phyloP scores from a whole-genome alignment of 2,888 invertebrate species.

The Arrhopalites spinosus region DNA sequence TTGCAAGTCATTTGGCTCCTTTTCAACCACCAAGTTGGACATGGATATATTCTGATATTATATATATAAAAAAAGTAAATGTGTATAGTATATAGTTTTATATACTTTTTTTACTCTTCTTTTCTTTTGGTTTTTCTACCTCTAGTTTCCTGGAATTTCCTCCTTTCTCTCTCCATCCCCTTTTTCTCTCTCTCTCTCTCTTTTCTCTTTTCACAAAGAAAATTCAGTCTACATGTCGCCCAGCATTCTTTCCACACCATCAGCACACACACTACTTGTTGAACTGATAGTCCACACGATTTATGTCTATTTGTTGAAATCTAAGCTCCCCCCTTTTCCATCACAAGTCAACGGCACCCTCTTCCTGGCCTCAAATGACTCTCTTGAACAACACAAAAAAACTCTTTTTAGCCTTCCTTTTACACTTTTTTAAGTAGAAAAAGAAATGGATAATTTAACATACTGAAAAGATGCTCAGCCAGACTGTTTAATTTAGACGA shows the following conservation, averaged over 20 bases:
- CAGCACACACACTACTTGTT: conserved; percentile 24
- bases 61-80: too few species aligned
- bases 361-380: background rate
- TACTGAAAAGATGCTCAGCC: too few species aligned
- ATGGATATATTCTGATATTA: too few species aligned
- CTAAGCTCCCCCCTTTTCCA: conserved; percentile 6
- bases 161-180: background rate
- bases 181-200: background rate
- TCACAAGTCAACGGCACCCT: background rate
- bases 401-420: too few species aligned
- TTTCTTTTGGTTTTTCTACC: background rate
- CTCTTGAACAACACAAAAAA: too few species aligned
- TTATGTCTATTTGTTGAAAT: conserved; percentile 31
- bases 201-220: background rate
- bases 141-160: background rate
- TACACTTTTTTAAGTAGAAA: too few species aligned
- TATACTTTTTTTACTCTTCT: background rate
- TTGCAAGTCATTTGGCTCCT: conserved; percentile 39
- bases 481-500: too few species aligned
- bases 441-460: too few species aligned
- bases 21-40: conserved; percentile 23
- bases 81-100: background rate
- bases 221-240: conserved; percentile 3
- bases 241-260: conserved; percentile 17
- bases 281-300: conserved; percentile 32